Percentiles rank a stretch among this genome's conserved stretches.
Conservation (phyloP, 2,888 invertebrate species). For the Tridacna crocea region DNA sequence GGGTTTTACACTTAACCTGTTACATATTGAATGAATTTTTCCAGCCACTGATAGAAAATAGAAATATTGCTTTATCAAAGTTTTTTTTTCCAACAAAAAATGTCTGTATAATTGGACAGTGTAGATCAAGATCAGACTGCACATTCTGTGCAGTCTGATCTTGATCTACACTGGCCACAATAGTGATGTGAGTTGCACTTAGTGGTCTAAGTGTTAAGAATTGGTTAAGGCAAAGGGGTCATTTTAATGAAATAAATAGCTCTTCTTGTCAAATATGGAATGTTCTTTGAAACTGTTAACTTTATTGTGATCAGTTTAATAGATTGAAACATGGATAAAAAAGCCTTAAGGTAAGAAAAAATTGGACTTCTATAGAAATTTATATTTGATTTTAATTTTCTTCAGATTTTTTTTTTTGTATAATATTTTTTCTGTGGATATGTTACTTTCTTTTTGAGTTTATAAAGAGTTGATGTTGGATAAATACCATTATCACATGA, state of each 20-base stretch:
- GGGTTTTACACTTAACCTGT: neutral
- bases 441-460: neutral
- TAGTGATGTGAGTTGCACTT: no score
- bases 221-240: slow-evolving; percentile 8
- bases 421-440: neutral
- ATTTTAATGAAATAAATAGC: slow-evolving; percentile 25
- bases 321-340: slow-evolving; percentile 25
- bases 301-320: slow-evolving; percentile 10
- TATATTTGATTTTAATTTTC: neutral
- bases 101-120: no score
- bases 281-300: slow-evolving; percentile 24
- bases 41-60: no score
- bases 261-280: slow-evolving; percentile 16
- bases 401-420: neutral
- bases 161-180: no score
- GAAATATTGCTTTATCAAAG: neutral
- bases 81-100: no score
- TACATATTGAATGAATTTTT: no score
- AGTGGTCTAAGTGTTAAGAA: slow-evolving; percentile 7
- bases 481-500: neutral
- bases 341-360: slow-evolving; percentile 13
- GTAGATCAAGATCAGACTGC: no score
- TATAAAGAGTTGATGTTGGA: neutral
- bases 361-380: neutral
- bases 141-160: no score